phyloP scores from a whole-genome alignment of 2,888 invertebrate species.

The Callyntrura guangdongensis region DNA sequence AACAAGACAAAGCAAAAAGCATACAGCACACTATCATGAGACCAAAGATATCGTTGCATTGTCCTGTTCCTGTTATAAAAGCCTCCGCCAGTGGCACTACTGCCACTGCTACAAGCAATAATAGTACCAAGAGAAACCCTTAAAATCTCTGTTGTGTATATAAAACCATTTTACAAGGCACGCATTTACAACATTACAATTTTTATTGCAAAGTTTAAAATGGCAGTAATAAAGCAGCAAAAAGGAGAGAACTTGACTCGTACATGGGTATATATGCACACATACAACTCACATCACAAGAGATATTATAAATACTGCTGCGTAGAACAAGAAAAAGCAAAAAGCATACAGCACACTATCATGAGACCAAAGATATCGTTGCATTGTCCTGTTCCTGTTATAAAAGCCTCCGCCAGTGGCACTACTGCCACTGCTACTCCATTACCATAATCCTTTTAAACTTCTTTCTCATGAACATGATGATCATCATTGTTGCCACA shows the following conservation, averaged over 20 bases:
- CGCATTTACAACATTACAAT: constrained; percentile 30
- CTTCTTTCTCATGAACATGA: neutral
- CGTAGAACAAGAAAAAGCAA: neutral
- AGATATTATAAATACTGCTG: too few relatives aligned
- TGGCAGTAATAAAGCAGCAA: constrained; percentile 5
- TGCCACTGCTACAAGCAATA: neutral
- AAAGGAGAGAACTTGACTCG: neutral
- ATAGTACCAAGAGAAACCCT: neutral
- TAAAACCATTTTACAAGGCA: constrained; percentile 15
- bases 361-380: too few relatives aligned
- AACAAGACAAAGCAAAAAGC: neutral
- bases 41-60: too few relatives aligned
- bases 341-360: neutral
- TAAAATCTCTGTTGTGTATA: neutral
- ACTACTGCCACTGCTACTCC: neutral
- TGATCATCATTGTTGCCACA: too few relatives aligned
- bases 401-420: neutral
- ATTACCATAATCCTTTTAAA: constrained; percentile 24
- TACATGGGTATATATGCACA: neutral
- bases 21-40: neutral
- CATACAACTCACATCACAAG: too few relatives aligned
- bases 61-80: too few relatives aligned
- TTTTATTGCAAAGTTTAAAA: constrained; percentile 33
- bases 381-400: too few relatives aligned
- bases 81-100: neutral